A percentile compares a stretch with the other conserved stretches of the same genome.
phyloP scores from a whole-genome alignment of 2,797 vertebrate species.

The Sarcophilus harrisii region DNA sequence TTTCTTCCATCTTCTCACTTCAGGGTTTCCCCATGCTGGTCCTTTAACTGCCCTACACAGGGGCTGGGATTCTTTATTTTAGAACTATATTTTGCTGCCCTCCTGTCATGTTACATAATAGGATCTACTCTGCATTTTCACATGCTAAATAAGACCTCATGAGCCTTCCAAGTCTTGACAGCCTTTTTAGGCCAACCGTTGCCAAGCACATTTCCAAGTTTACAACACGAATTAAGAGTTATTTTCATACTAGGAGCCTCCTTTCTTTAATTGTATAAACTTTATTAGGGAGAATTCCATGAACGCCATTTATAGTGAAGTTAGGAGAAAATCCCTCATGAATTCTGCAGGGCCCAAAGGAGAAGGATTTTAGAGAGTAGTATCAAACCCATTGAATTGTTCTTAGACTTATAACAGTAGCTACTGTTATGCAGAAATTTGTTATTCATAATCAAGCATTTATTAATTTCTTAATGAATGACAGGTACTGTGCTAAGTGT shows the following conservation, averaged over 20 bases:
- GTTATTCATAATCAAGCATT: background rate
- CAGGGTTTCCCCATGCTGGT: constrained; percentile 2
- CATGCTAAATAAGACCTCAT: constrained; percentile 64
- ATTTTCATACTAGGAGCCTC: constrained; percentile 58
- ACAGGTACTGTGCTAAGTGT: background rate
- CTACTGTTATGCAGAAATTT: constrained; percentile 24
- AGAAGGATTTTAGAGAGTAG: constrained; percentile 52
- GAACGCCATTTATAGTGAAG: constrained; percentile 75
- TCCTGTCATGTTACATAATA: constrained; percentile 55
- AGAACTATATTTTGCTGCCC: constrained; percentile 15
- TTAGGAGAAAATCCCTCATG: constrained; percentile 57
- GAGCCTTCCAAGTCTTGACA: constrained; percentile 56
- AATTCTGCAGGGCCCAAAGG: constrained; percentile 61
- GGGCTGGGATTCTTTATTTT: constrained; percentile 64
- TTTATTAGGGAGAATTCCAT: constrained; percentile 70
- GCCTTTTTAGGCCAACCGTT: constrained; percentile 36
- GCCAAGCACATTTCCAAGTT: constrained; percentile 70
- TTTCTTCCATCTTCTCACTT: constrained; percentile 24
- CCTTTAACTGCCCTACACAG: constrained; percentile 58
- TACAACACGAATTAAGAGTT: constrained; percentile 58
- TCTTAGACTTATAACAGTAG: constrained; percentile 30
- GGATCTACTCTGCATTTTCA: constrained; percentile 64
- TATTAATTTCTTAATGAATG: background rate
- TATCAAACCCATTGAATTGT: background rate
- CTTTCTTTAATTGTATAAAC: constrained; percentile 66